These are phyloP conservation scores for Gallinago nigripennis DNA, from an alignment of 2,797 vertebrate species.

Conservation along the genomic window DNA sequence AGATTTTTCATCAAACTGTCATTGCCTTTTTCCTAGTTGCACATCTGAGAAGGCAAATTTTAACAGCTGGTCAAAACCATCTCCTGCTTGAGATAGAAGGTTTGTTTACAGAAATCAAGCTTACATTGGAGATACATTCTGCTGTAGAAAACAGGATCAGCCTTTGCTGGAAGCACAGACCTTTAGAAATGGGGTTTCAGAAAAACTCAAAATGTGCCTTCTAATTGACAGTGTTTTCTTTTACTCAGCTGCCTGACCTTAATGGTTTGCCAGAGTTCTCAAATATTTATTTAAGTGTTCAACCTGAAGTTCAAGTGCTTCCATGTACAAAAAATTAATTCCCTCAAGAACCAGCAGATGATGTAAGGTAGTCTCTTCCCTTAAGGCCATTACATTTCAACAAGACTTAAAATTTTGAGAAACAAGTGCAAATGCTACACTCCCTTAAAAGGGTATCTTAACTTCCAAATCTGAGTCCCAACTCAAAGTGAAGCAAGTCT, in stretches of 20 bases:
- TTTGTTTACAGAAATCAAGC: background rate
- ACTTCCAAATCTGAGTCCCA: background rate
- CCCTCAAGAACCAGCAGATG: background rate
- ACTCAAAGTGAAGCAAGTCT: background rate
- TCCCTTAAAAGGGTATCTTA: background rate
- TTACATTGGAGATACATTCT: background rate
- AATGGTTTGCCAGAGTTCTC: background rate
- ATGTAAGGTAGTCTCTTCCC: background rate
- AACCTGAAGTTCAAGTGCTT: background rate
- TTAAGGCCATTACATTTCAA: background rate
- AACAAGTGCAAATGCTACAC: background rate
- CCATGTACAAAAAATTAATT: background rate
- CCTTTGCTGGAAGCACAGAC: background rate
- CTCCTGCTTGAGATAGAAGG: background rate
- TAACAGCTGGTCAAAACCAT: background rate
- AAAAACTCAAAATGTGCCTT: background rate
- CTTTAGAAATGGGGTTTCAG: background rate
- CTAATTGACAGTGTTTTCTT: background rate
- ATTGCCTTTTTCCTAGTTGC: background rate
- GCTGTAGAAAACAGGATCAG: background rate
- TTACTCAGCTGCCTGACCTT: background rate
- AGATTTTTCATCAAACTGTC: background rate
- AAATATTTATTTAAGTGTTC: background rate
- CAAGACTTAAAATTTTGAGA: background rate
- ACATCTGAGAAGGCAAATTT: background rate